Percentiles rank a stretch among this genome's conserved stretches.
phyloP scores from a whole-genome alignment of 2,113 vertebrate species.

The Microtus pennsylvanicus region DNA sequence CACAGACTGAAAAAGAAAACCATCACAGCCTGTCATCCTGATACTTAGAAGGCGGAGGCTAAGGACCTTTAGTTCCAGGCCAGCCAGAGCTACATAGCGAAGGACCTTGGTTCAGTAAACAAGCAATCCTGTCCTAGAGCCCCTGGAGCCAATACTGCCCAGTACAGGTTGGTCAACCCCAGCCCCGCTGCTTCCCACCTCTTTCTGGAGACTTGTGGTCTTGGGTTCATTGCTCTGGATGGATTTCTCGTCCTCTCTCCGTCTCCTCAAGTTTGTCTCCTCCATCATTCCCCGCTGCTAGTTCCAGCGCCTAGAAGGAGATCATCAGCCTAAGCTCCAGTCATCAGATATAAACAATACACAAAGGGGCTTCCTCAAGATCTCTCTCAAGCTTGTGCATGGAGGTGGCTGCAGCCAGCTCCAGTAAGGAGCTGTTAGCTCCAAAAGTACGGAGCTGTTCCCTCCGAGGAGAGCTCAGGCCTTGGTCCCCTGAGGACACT shows the following conservation, averaged over 20 bases:
- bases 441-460: neutral
- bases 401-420: fast-evolving
- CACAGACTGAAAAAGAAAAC: neutral
- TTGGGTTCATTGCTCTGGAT: constrained; percentile 68
- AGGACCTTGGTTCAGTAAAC: neutral
- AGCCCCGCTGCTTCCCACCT: constrained; percentile 76
- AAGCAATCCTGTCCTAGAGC: neutral
- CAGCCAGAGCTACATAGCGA: neutral
- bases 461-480: fast-evolving
- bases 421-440: neutral
- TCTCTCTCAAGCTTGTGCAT: no score
- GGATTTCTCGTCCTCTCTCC: constrained; percentile 79
- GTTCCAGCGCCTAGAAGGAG: constrained; percentile 47
- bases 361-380: fast-evolving
- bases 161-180: fast-evolving
- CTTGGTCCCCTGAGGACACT: neutral
- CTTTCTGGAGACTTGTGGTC: constrained; percentile 83
- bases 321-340: neutral
- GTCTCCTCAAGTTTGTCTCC: constrained; percentile 74
- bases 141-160: fast-evolving
- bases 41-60: neutral
- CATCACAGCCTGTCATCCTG: neutral
- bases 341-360: neutral
- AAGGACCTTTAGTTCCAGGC: neutral
- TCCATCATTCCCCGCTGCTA: constrained; percentile 77